Conservation (phyloP, 2,888 invertebrate species). For the Anthophora plumipes region DNA sequence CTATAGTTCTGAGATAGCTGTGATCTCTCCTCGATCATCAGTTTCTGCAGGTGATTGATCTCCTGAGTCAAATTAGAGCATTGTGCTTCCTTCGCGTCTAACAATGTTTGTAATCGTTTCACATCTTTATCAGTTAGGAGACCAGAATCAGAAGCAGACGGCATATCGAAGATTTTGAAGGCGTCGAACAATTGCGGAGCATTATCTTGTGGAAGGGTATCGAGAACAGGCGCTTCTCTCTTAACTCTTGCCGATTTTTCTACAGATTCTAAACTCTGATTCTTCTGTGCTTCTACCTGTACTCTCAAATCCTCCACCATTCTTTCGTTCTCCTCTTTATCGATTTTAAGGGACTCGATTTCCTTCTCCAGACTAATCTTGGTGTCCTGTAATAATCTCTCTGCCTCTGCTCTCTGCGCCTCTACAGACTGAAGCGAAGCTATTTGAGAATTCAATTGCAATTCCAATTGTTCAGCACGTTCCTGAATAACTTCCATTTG, state of each 20-base stretch:
- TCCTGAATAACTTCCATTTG: constrained; percentile 84
- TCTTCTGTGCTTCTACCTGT: constrained; percentile 68
- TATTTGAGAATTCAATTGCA: constrained; percentile 85
- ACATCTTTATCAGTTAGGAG: constrained; percentile 47
- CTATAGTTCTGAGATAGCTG: constrained; percentile 43
- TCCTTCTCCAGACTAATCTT: constrained; percentile 73
- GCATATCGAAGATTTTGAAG: constrained; percentile 74
- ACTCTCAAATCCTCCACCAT: constrained; percentile 55
- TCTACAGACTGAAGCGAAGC: constrained; percentile 80
- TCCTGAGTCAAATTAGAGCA: constrained; percentile 63
- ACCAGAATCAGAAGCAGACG: constrained; percentile 33
- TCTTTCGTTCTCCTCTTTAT: constrained; percentile 24
- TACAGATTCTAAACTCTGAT: constrained; percentile 26
- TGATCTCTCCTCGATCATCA: constrained; percentile 53
- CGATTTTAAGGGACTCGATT: constrained; percentile 56
- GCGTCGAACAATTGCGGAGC: constrained; percentile 77
- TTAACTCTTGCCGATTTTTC: constrained; percentile 24
- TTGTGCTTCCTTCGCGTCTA: constrained; percentile 68
- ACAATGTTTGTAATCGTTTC: constrained; percentile 55
- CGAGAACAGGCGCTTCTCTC: constrained; percentile 29
- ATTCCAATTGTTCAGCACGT: constrained; percentile 85
- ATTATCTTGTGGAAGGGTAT: constrained; percentile 45
- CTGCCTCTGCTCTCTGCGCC: constrained; percentile 66
- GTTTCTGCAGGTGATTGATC: constrained; percentile 50
- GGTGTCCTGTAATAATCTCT: constrained; percentile 36